Percentiles rank a stretch among this genome's conserved stretches.
These are phyloP conservation scores for Melanaphis sacchari DNA, from an alignment of 1,140 invertebrate species.

Conservation along the genomic window DNA sequence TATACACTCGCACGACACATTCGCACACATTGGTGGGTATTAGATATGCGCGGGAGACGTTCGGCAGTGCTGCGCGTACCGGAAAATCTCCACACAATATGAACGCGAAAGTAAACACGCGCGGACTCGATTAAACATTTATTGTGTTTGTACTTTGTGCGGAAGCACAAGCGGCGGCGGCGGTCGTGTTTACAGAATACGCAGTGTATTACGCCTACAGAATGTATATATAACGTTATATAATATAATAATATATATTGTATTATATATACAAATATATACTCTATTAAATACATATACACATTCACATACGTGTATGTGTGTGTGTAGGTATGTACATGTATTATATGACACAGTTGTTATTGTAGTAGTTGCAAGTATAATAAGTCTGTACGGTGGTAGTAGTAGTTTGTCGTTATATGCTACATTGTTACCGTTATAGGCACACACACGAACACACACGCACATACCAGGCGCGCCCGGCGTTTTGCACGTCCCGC, in stretches of 20 bases:
- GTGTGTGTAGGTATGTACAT: no score
- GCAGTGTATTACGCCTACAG: conserved; percentile 5
- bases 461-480: background rate
- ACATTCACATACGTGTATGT: background rate
- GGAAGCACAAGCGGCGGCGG: conserved; percentile 30
- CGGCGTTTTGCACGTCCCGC: conserved; percentile 36
- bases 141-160: conserved; percentile 36
- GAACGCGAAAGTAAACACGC: conserved; percentile 45
- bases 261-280: background rate
- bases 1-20: background rate
- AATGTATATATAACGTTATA: background rate
- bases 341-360: background rate
- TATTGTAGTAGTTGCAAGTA: background rate
- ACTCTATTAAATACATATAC: background rate
- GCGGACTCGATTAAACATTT: conserved; percentile 55
- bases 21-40: no score
- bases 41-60: background rate
- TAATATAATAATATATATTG: background rate
- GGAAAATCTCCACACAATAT: background rate
- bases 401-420: background rate
- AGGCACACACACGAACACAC: background rate
- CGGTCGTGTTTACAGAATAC: conserved; percentile 43
- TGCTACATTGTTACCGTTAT: background rate
- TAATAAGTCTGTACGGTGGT: no score
- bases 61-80: background rate